These are phyloP conservation scores for Radopholus similis DNA, from an alignment of 1,140 invertebrate species.

Conservation along the genomic window DNA sequence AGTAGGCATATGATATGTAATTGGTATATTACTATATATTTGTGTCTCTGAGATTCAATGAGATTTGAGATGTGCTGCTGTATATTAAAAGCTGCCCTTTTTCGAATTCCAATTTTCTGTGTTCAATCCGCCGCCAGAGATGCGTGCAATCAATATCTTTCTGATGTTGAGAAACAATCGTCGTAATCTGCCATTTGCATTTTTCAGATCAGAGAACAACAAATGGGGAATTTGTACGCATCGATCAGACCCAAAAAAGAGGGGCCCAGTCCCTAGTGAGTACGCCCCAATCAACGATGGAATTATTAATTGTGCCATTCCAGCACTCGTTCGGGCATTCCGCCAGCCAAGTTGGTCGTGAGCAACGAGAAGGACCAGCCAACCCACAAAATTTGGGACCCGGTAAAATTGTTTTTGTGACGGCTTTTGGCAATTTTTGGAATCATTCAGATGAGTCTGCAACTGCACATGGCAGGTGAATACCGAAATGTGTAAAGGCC, in stretches of 20 bases:
- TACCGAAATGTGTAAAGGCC: not conserved
- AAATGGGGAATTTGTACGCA: slow-evolving; percentile 32
- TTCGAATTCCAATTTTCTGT: no score
- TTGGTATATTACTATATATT: no score
- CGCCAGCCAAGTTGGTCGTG: slow-evolving; percentile 49
- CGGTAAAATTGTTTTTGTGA: slow-evolving; percentile 54
- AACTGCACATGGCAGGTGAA: slow-evolving; percentile 19
- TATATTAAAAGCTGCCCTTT: no score
- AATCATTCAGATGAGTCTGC: slow-evolving; percentile 8
- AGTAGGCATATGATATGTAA: no score
- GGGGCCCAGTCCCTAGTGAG: slow-evolving; percentile 14
- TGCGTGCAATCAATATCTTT: no score
- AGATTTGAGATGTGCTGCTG: no score
- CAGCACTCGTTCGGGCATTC: slow-evolving; percentile 49
- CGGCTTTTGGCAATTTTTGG: slow-evolving; percentile 21
- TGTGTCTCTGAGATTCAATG: no score
- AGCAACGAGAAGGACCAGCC: slow-evolving; percentile 46
- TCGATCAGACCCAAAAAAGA: not conserved
- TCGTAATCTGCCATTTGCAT: no score
- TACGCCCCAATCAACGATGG: not conserved
- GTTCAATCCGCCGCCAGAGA: no score
- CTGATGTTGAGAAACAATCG: no score
- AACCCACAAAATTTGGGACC: slow-evolving; percentile 49
- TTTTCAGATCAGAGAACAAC: no score
- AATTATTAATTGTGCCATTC: not conserved